Evolutionary conservation across 2,113 vertebrate genomes (phyloP).

Genomic region (Nothocercus julius): DNA sequence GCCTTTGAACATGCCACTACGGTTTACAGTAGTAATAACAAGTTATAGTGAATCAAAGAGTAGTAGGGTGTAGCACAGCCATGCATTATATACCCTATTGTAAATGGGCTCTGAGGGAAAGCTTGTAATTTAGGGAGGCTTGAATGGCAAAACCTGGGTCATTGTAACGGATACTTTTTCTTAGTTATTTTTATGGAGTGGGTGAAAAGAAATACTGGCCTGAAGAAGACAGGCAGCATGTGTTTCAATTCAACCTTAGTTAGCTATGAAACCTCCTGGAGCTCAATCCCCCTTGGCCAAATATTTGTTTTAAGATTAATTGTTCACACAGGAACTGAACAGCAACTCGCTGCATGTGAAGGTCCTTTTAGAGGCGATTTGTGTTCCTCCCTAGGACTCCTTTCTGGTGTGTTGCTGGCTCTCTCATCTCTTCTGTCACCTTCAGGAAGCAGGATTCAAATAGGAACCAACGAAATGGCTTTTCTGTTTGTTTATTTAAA

Average conservation of each 20-base stretch:
- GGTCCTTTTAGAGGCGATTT: background rate
- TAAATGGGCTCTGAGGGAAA: constrained; percentile 77
- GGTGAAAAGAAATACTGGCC: constrained; percentile 53
- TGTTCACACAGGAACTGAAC: constrained; percentile 50
- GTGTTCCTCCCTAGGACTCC: background rate
- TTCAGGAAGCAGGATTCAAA: background rate
- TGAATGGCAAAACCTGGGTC: constrained; percentile 77
- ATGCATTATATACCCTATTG: constrained; percentile 76
- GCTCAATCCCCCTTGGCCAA: constrained; percentile 27
- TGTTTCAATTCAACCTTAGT: constrained; percentile 53
- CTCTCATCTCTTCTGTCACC: background rate
- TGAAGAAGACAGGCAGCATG: constrained; percentile 46
- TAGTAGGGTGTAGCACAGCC: constrained; percentile 73
- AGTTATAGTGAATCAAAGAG: constrained; percentile 76
- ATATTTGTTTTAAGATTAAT: constrained; percentile 65
- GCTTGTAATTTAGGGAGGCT: constrained; percentile 78
- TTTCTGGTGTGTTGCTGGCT: constrained; percentile 43
- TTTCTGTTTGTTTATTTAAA: background rate
- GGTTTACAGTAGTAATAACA: constrained; percentile 80
- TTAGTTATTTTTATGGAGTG: constrained; percentile 76
- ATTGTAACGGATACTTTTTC: constrained; percentile 79
- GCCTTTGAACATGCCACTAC: constrained; percentile 71
- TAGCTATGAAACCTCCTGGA: constrained; percentile 26
- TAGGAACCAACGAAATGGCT: constrained; percentile 24
- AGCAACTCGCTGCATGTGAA: constrained; percentile 19